Evolutionary conservation across 2,888 invertebrate species (phyloP).

Genomic region (Lasioglossum oenotherae): DNA sequence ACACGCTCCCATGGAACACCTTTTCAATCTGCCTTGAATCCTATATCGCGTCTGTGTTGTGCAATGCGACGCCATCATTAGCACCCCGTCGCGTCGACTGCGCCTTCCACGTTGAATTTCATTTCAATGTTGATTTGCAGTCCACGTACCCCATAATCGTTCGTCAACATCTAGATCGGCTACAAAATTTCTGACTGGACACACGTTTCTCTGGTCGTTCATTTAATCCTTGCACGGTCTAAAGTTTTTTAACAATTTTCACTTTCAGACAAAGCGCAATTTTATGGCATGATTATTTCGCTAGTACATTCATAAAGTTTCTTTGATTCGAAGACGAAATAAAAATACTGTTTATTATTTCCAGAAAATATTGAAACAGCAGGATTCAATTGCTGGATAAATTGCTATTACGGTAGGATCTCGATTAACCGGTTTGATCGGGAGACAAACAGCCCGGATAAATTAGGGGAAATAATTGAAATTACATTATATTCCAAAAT

Average conservation of each 20-base stretch:
- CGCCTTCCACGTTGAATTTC: not conserved
- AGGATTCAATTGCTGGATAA: not conserved
- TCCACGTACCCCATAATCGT: not conserved
- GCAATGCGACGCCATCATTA: not conserved
- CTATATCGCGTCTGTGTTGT: not conserved
- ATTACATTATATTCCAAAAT: no score
- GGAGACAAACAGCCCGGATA: no score
- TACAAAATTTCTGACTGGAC: not conserved
- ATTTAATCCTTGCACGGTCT: no score
- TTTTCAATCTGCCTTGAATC: slow-evolving; percentile 12
- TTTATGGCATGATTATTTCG: no score
- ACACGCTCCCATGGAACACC: not conserved
- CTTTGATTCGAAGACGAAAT: no score
- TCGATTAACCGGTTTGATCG: no score
- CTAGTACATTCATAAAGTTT: no score
- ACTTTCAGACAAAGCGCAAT: no score
- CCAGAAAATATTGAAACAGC: not conserved
- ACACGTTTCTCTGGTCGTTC: no score
- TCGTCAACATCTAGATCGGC: not conserved
- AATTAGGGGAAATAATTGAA: no score
- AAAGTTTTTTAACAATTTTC: no score
- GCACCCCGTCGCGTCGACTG: not conserved
- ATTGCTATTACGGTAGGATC: not conserved
- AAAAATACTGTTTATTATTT: not conserved
- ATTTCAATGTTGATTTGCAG: not conserved